Evolutionary conservation across 2,888 invertebrate species (phyloP).

Genomic region (Onthophagus sagittarius): DNA sequence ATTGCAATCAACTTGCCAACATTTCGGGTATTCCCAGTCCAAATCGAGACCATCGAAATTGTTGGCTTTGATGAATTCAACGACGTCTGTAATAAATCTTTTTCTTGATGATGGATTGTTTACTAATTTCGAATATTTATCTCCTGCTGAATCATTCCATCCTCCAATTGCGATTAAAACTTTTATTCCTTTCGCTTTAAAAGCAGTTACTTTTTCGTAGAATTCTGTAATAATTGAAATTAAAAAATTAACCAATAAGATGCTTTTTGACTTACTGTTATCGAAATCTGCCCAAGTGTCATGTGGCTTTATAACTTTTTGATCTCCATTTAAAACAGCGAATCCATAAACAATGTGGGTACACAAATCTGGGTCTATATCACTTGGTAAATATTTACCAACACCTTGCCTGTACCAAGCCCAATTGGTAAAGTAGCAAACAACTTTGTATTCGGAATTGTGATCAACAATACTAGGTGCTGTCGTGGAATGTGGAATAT

Average conservation of each 20-base stretch:
- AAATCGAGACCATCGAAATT: constrained; percentile 88
- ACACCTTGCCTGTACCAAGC: constrained; percentile 85
- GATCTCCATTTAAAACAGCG: constrained; percentile 75
- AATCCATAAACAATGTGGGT: constrained; percentile 92
- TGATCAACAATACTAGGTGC: constrained; percentile 33
- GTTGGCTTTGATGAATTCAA: constrained; percentile 74
- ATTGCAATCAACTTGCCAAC: constrained; percentile 85
- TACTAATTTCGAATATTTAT: constrained; percentile 81
- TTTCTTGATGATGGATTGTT: constrained; percentile 67
- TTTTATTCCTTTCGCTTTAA: constrained; percentile 70
- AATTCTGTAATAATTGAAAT: constrained; percentile 56
- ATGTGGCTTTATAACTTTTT: constrained; percentile 75
- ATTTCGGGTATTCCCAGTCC: constrained; percentile 93
- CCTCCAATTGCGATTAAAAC: constrained; percentile 88
- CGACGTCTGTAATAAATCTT: constrained; percentile 69
- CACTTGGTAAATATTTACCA: constrained; percentile 76
- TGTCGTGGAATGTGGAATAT: constrained; percentile 26
- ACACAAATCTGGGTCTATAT: constrained; percentile 81
- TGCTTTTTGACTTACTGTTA: constrained; percentile 60
- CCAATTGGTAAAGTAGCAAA: constrained; percentile 93
- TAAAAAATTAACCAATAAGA: constrained; percentile 13
- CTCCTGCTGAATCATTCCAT: constrained; percentile 91
- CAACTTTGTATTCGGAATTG: constrained; percentile 62
- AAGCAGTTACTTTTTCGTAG: constrained; percentile 77
- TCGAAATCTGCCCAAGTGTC: constrained; percentile 88